Evolutionary conservation across 2,797 vertebrate species (phyloP).

Genomic region (Rhabdomys pumilio): DNA sequence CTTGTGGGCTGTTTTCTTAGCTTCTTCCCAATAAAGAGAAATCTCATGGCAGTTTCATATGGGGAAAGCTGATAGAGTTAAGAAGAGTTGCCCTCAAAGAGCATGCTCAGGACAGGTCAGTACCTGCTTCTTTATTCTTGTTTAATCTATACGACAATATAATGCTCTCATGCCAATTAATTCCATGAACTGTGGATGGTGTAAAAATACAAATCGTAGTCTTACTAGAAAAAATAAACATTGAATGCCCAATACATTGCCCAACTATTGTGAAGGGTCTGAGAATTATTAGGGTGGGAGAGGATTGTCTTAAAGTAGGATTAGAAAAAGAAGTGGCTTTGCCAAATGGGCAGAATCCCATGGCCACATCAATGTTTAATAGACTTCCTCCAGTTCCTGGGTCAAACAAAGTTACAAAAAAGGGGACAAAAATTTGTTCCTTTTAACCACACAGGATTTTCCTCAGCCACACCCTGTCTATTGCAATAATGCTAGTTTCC

Average conservation of each 20-base stretch:
- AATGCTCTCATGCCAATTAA: constrained; percentile 31
- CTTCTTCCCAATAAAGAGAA: constrained; percentile 45
- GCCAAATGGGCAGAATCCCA: constrained; percentile 28
- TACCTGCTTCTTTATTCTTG: constrained; percentile 21
- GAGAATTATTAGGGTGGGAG: constrained; percentile 34
- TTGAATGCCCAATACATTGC: constrained; percentile 30
- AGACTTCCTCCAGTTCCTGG: constrained; percentile 48
- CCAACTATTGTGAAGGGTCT: constrained; percentile 1
- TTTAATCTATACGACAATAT: constrained; percentile 33
- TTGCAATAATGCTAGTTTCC: constrained; percentile 31
- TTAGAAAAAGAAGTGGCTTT: constrained; percentile 1
- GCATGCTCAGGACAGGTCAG: background rate
- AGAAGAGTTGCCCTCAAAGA: background rate
- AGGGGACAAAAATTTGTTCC: background rate
- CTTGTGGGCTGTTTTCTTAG: constrained; percentile 4
- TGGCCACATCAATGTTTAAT: background rate
- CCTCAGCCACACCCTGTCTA: background rate
- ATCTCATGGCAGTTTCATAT: background rate
- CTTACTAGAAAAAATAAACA: background rate
- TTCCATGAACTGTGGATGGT: background rate
- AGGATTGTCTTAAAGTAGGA: constrained; percentile 20
- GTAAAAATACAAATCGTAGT: constrained; percentile 40
- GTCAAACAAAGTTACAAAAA: constrained; percentile 39
- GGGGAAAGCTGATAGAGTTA: background rate
- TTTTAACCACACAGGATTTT: constrained; percentile 39